A percentile compares a stretch with the other conserved stretches of the same genome.
Conservation (phyloP, 2,797 vertebrate genomes). For the Falco naumanni region DNA sequence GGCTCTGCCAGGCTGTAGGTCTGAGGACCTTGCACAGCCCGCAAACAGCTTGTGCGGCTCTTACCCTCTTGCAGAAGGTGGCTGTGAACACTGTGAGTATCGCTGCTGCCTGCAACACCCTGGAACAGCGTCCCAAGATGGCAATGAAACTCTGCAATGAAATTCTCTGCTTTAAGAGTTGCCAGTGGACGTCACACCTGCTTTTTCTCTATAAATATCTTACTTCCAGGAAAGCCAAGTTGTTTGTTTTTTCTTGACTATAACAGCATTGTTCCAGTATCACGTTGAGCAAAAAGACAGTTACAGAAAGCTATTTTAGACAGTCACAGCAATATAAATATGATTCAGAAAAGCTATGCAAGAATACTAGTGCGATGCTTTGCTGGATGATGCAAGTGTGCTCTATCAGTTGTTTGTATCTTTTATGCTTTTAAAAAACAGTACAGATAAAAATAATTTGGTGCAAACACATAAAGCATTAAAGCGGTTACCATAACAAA, state of each 20-base stretch:
- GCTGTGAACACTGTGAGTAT: background rate
- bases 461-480: slow-evolving; percentile 4
- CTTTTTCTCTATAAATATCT: slow-evolving; percentile 24
- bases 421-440: slow-evolving; percentile 39
- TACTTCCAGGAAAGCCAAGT: background rate
- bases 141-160: background rate
- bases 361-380: background rate
- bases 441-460: slow-evolving; percentile 3
- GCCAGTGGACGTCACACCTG: slow-evolving; percentile 1
- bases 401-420: slow-evolving; percentile 10
- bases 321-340: slow-evolving; percentile 39
- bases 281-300: slow-evolving; percentile 28
- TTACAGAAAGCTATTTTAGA: slow-evolving; percentile 5
- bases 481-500: slow-evolving; percentile 4
- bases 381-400: background rate
- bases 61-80: background rate
- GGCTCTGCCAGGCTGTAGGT: background rate
- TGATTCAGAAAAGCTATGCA: background rate
- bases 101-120: background rate
- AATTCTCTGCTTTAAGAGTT: background rate
- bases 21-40: background rate
- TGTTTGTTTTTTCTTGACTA: slow-evolving; percentile 8
- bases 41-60: background rate
- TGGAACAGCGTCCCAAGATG: background rate
- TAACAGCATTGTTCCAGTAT: background rate